These are phyloP conservation scores for Brachyhypopomus occidentalis DNA, from an alignment of 2,113 vertebrate genomes.

Conservation along the genomic window DNA sequence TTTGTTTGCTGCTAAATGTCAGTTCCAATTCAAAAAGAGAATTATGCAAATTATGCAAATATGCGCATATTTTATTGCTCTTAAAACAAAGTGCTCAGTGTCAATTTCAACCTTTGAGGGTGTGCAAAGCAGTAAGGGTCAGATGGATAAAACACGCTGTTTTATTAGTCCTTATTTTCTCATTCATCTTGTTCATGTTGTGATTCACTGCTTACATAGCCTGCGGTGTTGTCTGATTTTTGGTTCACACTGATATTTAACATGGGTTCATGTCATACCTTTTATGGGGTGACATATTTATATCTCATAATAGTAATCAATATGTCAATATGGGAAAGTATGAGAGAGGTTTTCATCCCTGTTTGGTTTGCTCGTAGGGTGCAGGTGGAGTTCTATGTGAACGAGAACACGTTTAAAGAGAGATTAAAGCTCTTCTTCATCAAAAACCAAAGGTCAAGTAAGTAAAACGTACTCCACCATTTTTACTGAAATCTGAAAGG, in stretches of 20 bases:
- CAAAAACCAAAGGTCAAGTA: constrained; percentile 99
- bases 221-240: not conserved
- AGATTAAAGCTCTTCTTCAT: constrained; percentile 98
- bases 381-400: constrained; percentile 98
- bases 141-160: not conserved
- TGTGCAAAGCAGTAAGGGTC: not conserved
- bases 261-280: not conserved
- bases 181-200: not conserved
- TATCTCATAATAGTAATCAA: not conserved
- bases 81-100: not conserved
- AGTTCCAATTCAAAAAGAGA: not conserved
- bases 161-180: not conserved
- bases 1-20: not conserved
- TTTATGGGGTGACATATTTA: not conserved
- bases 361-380: constrained; percentile 78
- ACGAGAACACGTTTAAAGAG: constrained; percentile 99
- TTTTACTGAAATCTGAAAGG: not conserved
- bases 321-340: not conserved
- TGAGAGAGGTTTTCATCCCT: not conserved
- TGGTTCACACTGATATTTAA: not conserved
- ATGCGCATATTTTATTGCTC: constrained; percentile 14
- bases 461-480: constrained; percentile 65
- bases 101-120: not conserved
- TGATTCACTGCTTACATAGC: not conserved
- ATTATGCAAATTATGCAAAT: constrained; percentile 24